These are phyloP conservation scores for Gopherus evgoodei DNA, from an alignment of 2,113 vertebrate genomes.

Conservation along the genomic window DNA sequence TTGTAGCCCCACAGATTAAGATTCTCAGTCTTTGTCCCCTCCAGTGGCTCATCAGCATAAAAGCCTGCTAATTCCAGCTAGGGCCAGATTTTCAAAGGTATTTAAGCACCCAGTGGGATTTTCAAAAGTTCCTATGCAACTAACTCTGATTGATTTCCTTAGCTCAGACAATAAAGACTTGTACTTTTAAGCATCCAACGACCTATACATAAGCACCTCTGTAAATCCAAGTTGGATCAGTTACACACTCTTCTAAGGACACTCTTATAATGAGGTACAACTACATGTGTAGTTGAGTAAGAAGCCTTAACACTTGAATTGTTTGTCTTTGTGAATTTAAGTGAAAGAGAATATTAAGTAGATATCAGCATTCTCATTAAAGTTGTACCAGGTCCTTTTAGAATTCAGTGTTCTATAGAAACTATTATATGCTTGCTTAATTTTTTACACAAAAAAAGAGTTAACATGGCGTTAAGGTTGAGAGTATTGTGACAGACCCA, in stretches of 20 bases:
- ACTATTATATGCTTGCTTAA: not conserved
- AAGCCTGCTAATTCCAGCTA: not conserved
- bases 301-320: not conserved
- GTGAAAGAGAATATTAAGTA: constrained; percentile 10
- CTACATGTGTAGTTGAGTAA: not conserved
- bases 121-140: not conserved
- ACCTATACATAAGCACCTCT: not conserved
- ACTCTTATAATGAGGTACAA: not conserved
- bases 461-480: not conserved
- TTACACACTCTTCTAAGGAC: not conserved
- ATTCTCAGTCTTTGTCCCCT: not conserved
- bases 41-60: not conserved
- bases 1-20: not conserved
- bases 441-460: not conserved
- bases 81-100: not conserved
- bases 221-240: not conserved
- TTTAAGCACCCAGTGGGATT: not conserved
- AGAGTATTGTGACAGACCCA: not conserved
- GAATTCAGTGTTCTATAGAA: not conserved
- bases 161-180: not conserved
- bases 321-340: not conserved
- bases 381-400: not conserved
- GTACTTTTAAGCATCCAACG: not conserved
- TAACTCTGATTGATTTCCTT: not conserved
- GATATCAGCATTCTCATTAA: not conserved